Evolutionary conservation across 2,888 invertebrate genomes (phyloP).

Genomic region (Yponomeuta malinellus): DNA sequence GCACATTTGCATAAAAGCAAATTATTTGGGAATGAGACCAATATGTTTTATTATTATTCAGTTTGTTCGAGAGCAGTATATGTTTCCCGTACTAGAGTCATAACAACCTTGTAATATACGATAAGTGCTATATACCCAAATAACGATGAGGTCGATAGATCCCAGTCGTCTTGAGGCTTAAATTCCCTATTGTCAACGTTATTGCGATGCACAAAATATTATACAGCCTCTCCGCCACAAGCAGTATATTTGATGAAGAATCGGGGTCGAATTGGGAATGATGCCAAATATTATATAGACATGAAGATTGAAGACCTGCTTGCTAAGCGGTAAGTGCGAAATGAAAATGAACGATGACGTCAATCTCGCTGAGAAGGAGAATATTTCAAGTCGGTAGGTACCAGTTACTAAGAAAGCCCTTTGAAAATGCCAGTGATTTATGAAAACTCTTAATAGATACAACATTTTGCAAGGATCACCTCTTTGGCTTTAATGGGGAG

Average conservation of each 20-base stretch:
- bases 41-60: conserved; percentile 14
- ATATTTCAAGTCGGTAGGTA: conserved; percentile 11
- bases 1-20: not conserved
- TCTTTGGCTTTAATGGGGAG: not conserved
- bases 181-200: conserved; percentile 21
- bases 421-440: conserved; percentile 2
- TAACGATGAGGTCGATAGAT: conserved; percentile 33
- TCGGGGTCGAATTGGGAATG: conserved; percentile 38
- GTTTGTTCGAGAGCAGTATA: conserved; percentile 13
- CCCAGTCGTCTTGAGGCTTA: conserved; percentile 26
- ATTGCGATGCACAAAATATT: conserved; percentile 44
- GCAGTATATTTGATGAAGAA: conserved; percentile 42
- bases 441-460: conserved; percentile 11
- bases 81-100: conserved; percentile 23
- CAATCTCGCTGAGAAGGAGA: conserved; percentile 20
- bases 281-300: conserved; percentile 60
- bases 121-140: conserved; percentile 20
- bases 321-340: conserved; percentile 42
- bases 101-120: conserved; percentile 18
- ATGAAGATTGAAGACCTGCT: conserved; percentile 47
- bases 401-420: not conserved
- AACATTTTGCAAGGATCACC: not conserved
- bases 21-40: conserved; percentile 1
- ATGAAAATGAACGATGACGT: conserved; percentile 34
- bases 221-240: conserved; percentile 48